A percentile compares a stretch with the other conserved stretches of the same genome.
phyloP scores from a whole-genome alignment of 2,888 invertebrate genomes.

The Melanargia galathea region DNA sequence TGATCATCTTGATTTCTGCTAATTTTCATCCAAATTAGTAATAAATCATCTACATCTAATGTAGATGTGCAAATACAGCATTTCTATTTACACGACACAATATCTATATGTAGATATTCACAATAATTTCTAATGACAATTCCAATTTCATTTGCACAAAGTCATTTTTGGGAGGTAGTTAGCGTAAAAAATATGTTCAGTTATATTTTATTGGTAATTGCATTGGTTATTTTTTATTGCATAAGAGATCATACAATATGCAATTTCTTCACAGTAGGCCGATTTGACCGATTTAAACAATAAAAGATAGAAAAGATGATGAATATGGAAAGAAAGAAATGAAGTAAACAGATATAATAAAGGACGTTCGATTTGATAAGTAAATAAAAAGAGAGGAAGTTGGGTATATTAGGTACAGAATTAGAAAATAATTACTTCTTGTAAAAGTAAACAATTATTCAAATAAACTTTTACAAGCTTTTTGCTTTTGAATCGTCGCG shows the following conservation, averaged over 20 bases:
- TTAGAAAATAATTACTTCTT: too few species aligned
- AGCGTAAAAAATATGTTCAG: conserved; percentile 11
- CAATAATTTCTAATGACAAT: not conserved
- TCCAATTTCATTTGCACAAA: not conserved
- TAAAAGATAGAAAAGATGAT: not conserved
- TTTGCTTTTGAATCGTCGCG: too few species aligned
- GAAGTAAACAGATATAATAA: too few species aligned
- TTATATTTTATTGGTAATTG: conserved; percentile 6
- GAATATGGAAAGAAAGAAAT: too few species aligned
- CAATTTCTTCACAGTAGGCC: not conserved
- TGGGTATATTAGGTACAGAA: not conserved
- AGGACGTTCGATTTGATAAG: too few species aligned
- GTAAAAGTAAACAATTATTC: too few species aligned
- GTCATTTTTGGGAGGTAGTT: conserved; percentile 6
- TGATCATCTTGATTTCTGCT: too few species aligned
- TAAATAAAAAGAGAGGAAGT: not conserved
- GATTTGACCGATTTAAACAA: not conserved
- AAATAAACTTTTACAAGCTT: too few species aligned
- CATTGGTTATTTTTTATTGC: not conserved
- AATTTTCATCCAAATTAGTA: too few species aligned
- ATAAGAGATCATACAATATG: conserved; percentile 6
- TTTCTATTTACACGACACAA: not conserved
- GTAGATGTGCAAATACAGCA: not conserved
- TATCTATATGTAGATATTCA: too few species aligned
- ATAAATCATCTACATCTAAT: too few species aligned